A percentile compares a stretch with the other conserved stretches of the same genome.
Conservation (phyloP, 2,888 invertebrate genomes). For the Amblyteles armatorius region DNA sequence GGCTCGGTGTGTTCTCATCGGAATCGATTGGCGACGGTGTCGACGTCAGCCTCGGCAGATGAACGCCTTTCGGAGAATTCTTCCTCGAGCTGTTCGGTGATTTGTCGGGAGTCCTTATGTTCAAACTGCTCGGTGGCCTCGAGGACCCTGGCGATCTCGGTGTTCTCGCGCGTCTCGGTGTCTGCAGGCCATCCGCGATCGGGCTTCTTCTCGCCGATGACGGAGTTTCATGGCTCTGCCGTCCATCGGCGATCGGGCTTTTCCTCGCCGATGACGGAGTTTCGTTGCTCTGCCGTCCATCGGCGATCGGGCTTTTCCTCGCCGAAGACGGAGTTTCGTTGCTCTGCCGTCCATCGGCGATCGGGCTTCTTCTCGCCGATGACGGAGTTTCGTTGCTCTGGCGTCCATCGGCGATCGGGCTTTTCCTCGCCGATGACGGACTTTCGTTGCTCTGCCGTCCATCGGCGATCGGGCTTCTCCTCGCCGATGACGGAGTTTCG, state of each 20-base stretch:
- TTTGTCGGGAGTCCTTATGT: conserved; percentile 14
- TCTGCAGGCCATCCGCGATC: conserved; percentile 4
- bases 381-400: not conserved
- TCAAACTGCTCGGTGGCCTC: conserved; percentile 56
- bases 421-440: no score
- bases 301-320: conserved; percentile 4
- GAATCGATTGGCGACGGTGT: conserved; percentile 63
- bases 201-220: conserved; percentile 3
- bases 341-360: not conserved
- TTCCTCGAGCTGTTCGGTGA: conserved; percentile 62
- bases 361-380: conserved; percentile 17
- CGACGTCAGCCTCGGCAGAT: conserved; percentile 74
- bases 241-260: not conserved
- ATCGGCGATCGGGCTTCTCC: not conserved
- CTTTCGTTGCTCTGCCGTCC: no score
- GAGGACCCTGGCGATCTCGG: conserved; percentile 33
- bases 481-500: not conserved
- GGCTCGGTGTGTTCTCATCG: conserved; percentile 36
- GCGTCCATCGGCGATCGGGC: no score
- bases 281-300: no score
- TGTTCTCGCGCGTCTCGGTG: conserved; percentile 29
- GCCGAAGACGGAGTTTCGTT: not conserved
- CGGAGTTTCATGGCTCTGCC: no score
- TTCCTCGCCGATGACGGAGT: conserved; percentile 1
- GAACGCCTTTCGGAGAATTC: conserved; percentile 73